phyloP scores from a whole-genome alignment of 2,797 vertebrate genomes.

The Allobates femoralis region DNA sequence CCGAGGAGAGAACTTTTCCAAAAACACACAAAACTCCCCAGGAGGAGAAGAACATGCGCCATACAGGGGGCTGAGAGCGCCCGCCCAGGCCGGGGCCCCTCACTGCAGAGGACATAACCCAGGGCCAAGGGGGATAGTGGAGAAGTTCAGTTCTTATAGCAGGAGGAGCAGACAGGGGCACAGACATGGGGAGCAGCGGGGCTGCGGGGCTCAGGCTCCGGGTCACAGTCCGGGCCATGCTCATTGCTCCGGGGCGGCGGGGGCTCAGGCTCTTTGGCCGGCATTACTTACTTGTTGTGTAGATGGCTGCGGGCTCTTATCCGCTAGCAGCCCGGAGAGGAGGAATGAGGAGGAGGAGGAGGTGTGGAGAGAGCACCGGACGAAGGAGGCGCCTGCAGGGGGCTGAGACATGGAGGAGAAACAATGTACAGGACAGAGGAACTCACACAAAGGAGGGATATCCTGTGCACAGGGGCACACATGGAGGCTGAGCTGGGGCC shows the following conservation, averaged over 20 bases:
- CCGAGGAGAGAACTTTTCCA: neutral
- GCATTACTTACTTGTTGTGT: neutral
- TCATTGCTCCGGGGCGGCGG: neutral
- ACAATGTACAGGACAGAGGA: neutral
- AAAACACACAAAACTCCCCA: neutral
- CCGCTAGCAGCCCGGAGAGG: constrained; percentile 2
- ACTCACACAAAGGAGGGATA: constrained; percentile 36
- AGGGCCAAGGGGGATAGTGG: too few species aligned
- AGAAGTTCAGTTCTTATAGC: neutral
- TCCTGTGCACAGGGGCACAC: constrained; percentile 18
- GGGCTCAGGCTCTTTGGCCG: neutral
- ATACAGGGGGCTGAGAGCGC: neutral
- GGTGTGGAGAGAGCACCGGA: neutral
- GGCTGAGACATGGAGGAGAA: neutral
- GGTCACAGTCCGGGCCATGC: neutral
- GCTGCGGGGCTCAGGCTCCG: too few species aligned
- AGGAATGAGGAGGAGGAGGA: neutral
- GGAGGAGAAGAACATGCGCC: neutral
- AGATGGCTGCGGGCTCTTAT: neutral
- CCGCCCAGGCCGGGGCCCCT: neutral
- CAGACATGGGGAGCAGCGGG: neutral
- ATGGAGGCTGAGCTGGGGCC: too few species aligned
- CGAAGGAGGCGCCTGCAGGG: neutral
- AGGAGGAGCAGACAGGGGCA: neutral
- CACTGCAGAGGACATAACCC: too few species aligned